Conservation (phyloP, 2,888 invertebrate genomes). For the Busseola fusca region DNA sequence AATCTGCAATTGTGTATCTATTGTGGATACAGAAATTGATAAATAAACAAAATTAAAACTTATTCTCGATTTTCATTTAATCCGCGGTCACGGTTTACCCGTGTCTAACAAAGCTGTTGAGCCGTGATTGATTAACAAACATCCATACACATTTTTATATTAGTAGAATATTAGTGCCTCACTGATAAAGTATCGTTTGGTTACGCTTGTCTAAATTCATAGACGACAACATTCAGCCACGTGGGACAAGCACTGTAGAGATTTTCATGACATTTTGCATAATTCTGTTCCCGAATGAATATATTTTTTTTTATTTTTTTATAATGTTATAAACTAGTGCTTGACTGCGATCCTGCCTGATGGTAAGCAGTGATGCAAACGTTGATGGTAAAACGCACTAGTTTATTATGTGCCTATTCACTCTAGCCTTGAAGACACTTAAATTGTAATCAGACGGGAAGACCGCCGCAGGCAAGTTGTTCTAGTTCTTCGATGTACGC, state of each 20-base stretch:
- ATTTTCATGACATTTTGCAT: not conserved
- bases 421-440: too few relatives aligned
- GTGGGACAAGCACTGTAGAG: not conserved
- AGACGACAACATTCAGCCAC: not conserved
- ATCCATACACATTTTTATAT: not conserved
- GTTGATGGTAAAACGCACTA: too few relatives aligned
- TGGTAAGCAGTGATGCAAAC: too few relatives aligned
- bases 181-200: not conserved
- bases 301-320: too few relatives aligned
- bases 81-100: not conserved
- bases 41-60: conserved; percentile 83
- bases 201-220: not conserved
- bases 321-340: too few relatives aligned
- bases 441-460: too few relatives aligned
- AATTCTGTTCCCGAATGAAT: too few relatives aligned
- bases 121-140: not conserved
- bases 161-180: not conserved
- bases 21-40: conserved; percentile 89
- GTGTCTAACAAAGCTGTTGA: not conserved
- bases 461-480: too few relatives aligned
- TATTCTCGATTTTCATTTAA: conserved; percentile 56
- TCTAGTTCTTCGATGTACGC: too few relatives aligned
- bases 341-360: too few relatives aligned
- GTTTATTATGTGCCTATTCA: too few relatives aligned
- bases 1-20: conserved; percentile 81